Base-by-base conservation (phyloP, 2,888 invertebrate species). In the Cataglyphis albicans region DNA sequence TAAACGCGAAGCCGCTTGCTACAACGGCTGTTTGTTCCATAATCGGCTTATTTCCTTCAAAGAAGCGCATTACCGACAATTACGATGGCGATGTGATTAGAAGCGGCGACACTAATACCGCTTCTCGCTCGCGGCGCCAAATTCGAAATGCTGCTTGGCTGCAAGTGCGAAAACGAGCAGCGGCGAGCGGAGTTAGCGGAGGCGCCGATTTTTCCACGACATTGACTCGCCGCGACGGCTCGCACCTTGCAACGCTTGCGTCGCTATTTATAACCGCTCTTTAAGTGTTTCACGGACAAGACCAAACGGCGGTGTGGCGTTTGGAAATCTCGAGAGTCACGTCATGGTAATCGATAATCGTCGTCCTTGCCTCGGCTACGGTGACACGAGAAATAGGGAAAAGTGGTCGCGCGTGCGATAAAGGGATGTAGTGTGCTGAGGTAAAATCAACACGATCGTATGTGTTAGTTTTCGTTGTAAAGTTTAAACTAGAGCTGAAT, bases 51-150 rank as follows among this genome's bases (percentile, higher is more conserved):
- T 84, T 85, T 87, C 67, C 81, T 75, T 25, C 82, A 82, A 88
- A 88, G 84, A 89, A 89, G 81, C 82, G 81, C 86, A 89, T 89
- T 84, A 89, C 72, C 82, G 81, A 81, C 89, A 88, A 88, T 88
- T 89, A 88, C 83, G 88, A 88, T 83, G 89, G 76, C 87, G 76
- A 84, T 84, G 88, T 81, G 89, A 89, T 88, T 89, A 87, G 89
- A 88, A 80, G 73, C 85, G 78, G 25, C 59, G 78, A 85, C 73
- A 80, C 89, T 86, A 86, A 84, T 89, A 87, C 86, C 64, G 89
- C 85, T 87, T 88, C 89, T 74, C 73, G 65, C 68, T 25, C 72
- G 72, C 81, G 83, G 81, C 72, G 81, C 89, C 85, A 63, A 80
- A 83, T 80, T 61, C 52, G 44, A 32, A 32, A 68, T 41, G 80